phyloP scores from a whole-genome alignment of 2,888 invertebrate genomes.

The Actias luna region DNA sequence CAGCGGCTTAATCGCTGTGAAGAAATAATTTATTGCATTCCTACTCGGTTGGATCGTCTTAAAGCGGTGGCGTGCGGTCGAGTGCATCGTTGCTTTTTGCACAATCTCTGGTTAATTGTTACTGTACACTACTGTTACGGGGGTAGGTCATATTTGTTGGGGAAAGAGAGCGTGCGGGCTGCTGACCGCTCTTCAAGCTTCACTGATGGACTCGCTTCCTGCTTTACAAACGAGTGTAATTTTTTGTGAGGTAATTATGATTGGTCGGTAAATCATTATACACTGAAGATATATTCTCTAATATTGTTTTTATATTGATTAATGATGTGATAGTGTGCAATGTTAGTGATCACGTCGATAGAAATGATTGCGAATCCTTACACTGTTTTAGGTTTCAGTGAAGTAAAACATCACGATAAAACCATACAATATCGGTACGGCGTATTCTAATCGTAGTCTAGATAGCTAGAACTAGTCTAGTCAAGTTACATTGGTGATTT shows the following conservation, averaged over 20 bases:
- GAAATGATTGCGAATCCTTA: too few species aligned
- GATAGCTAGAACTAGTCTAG: too few species aligned
- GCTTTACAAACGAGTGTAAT: neutral
- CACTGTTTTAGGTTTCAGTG: too few species aligned
- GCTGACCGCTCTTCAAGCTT: constrained; percentile 30
- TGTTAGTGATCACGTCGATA: too few species aligned
- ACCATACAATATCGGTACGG: too few species aligned
- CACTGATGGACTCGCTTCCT: constrained; percentile 21
- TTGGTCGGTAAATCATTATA: too few species aligned
- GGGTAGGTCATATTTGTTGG: constrained; percentile 38
- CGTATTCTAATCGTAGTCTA: too few species aligned
- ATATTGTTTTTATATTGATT: too few species aligned
- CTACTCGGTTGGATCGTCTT: constrained; percentile 27
- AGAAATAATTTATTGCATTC: constrained; percentile 17
- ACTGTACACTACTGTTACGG: constrained; percentile 42
- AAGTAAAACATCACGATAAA: too few species aligned
- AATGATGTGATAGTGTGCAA: too few species aligned
- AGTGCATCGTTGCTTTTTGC: constrained; percentile 26
- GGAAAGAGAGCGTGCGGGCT: constrained; percentile 54
- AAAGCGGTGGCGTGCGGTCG: constrained; percentile 23
- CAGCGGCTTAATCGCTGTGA: constrained; percentile 11
- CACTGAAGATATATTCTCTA: too few species aligned
- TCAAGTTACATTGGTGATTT: too few species aligned
- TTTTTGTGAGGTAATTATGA: neutral
- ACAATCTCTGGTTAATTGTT: constrained; percentile 42